phyloP scores from a whole-genome alignment of 2,888 invertebrate genomes.

The Aethes cnicana region DNA sequence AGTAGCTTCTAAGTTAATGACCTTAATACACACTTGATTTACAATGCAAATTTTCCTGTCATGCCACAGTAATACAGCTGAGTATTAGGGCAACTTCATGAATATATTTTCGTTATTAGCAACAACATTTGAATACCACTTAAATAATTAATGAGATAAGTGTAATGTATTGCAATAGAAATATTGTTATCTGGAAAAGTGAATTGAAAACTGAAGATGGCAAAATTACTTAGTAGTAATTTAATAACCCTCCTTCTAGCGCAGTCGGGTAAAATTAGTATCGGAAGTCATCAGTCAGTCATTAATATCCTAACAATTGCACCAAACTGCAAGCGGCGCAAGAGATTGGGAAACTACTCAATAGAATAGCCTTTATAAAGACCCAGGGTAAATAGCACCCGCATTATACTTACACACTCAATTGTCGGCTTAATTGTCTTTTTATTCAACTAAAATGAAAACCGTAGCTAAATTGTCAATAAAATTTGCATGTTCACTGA shows the following conservation, averaged over 20 bases:
- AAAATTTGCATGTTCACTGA: background rate
- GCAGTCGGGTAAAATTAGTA: no score
- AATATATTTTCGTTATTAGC: no score
- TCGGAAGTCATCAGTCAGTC: no score
- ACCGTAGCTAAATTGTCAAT: background rate
- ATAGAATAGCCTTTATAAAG: conserved; percentile 22
- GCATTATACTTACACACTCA: conserved; percentile 24
- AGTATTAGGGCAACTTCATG: no score
- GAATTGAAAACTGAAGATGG: no score
- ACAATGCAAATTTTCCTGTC: no score
- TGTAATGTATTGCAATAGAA: background rate
- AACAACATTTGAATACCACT: no score
- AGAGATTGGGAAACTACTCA: conserved; percentile 26
- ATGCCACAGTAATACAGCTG: no score
- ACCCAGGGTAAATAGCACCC: conserved; percentile 17
- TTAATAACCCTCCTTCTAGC: no score
- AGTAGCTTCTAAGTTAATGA: background rate
- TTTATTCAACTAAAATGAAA: conserved; percentile 1
- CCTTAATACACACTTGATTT: background rate
- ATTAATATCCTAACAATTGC: conserved; percentile 3
- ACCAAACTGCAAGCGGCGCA: background rate
- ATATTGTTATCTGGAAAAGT: background rate
- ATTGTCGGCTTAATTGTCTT: conserved; percentile 14
- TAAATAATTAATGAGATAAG: no score
- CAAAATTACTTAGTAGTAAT: no score